phyloP scores from a whole-genome alignment of 2,888 invertebrate species.

The Masnerella sp. region DNA sequence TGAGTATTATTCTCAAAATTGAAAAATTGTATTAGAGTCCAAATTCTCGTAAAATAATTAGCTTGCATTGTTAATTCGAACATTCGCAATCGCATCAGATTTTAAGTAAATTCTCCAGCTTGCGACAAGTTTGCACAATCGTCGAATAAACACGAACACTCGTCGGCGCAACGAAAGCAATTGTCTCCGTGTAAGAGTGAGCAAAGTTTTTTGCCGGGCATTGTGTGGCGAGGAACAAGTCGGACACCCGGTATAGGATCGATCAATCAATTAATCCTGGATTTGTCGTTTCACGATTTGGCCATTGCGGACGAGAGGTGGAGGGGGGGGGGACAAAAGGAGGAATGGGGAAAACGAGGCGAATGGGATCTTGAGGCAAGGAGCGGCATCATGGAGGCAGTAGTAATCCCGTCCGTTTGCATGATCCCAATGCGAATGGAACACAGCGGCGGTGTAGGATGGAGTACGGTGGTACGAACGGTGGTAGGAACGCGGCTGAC shows the following conservation, averaged over 20 bases:
- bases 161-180: no score
- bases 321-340: slow-evolving; percentile 14
- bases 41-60: no score
- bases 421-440: slow-evolving; percentile 65
- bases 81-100: no score
- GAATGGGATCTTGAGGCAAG: slow-evolving; percentile 50
- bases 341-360: slow-evolving; percentile 26
- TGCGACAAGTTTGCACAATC: no score
- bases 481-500: slow-evolving; percentile 76
- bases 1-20: no score
- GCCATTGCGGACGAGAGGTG: slow-evolving; percentile 15
- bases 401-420: slow-evolving; percentile 68
- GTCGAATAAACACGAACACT: no score
- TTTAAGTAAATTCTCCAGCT: no score
- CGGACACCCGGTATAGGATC: slow-evolving; percentile 46
- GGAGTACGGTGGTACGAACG: slow-evolving; percentile 71
- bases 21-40: no score
- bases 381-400: slow-evolving; percentile 46
- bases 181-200: no score
- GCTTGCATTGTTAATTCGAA: no score
- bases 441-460: slow-evolving; percentile 70
- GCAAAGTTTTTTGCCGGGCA: no score
- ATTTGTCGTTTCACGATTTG: slow-evolving; percentile 47
- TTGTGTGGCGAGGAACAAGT: no score
- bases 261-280: slow-evolving; percentile 56